Percentiles rank a stretch among this genome's conserved stretches.
Conservation (phyloP, 1,140 invertebrate species). For the Danaus plexippus region DNA sequence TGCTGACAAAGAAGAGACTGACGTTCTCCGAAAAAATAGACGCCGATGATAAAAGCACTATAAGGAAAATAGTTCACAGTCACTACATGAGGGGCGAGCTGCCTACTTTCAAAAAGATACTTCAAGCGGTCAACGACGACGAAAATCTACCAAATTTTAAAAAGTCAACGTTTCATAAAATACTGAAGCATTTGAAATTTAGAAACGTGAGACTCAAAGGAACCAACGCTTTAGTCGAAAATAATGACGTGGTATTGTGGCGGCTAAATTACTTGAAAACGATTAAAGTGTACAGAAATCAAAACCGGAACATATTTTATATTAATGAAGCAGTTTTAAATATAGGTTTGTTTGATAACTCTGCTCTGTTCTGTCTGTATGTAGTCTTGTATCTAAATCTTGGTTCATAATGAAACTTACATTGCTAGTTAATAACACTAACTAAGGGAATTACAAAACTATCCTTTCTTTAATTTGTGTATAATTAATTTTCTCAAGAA, state of each 20-base stretch:
- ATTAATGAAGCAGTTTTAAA: conserved; percentile 19
- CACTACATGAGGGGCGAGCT: conserved; percentile 17
- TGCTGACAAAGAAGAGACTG: conserved; percentile 1
- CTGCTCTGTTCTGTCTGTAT: not conserved
- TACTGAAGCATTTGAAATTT: conserved; percentile 16
- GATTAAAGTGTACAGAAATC: conserved; percentile 9
- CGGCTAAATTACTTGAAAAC: not conserved
- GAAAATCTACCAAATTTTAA: conserved; percentile 19
- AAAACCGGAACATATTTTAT: conserved; percentile 15
- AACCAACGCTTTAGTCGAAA: too few species aligned
- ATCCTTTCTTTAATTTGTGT: conserved; percentile 8
- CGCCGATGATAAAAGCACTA: conserved; percentile 9
- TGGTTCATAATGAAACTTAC: conserved; percentile 2
- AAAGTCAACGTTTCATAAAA: conserved; percentile 13
- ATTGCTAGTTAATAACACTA: conserved; percentile 3
- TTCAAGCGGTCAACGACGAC: conserved; percentile 17
- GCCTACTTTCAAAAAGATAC: conserved; percentile 19
- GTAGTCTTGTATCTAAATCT: not conserved
- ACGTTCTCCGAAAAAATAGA: conserved; percentile 10
- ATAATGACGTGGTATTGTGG: not conserved
- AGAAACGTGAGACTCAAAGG: too few species aligned
- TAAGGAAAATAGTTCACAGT: conserved; percentile 15
- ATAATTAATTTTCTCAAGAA: not conserved
- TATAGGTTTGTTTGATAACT: conserved; percentile 10
- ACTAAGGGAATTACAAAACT: conserved; percentile 3